phyloP scores from a whole-genome alignment of 2,888 invertebrate genomes.

The Stenoptilia bipunctidactyla region DNA sequence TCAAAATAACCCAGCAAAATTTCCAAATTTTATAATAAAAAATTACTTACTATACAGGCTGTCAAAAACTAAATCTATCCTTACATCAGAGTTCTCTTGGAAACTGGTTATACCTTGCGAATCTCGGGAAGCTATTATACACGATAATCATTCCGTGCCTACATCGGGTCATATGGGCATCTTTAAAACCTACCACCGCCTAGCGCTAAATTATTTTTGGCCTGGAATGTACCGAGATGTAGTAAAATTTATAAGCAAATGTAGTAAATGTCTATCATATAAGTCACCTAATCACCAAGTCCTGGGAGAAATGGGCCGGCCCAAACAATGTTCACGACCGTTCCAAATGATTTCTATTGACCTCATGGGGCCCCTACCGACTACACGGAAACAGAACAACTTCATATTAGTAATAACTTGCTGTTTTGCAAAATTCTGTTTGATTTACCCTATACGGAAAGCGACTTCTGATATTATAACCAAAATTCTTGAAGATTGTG shows the following conservation, averaged over 20 bases:
- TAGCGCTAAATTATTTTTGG: slow-evolving; percentile 15
- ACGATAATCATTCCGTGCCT: slow-evolving; percentile 11
- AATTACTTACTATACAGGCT: slow-evolving; percentile 3
- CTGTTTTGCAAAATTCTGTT: slow-evolving; percentile 10
- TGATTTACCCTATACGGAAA: slow-evolving; percentile 12
- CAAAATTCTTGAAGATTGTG: slow-evolving; percentile 14
- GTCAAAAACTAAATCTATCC: slow-evolving; percentile 1
- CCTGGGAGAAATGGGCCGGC: slow-evolving; percentile 17
- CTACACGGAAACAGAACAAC: slow-evolving; percentile 8
- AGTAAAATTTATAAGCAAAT: slow-evolving; percentile 7
- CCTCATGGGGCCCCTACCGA: slow-evolving; percentile 18
- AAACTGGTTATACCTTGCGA: slow-evolving; percentile 13
- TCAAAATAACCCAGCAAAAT: slow-evolving; percentile 3
- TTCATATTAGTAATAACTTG: slow-evolving; percentile 16
- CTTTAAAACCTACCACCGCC: slow-evolving; percentile 14
- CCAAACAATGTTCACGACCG: slow-evolving; percentile 16
- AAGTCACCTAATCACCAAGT: slow-evolving; percentile 11
- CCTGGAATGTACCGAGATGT: slow-evolving; percentile 8
- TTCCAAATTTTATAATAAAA: background rate
- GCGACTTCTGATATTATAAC: slow-evolving; percentile 15
- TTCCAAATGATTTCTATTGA: slow-evolving; percentile 18
- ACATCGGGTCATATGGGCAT: slow-evolving; percentile 16
- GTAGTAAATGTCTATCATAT: slow-evolving; percentile 12
- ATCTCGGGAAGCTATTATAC: slow-evolving; percentile 5
- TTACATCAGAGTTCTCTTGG: slow-evolving; percentile 13